Base-by-base conservation (phyloP, 30 jellyfish, hydroid and myxozoan species). In the Aurelia sp. region DNA sequence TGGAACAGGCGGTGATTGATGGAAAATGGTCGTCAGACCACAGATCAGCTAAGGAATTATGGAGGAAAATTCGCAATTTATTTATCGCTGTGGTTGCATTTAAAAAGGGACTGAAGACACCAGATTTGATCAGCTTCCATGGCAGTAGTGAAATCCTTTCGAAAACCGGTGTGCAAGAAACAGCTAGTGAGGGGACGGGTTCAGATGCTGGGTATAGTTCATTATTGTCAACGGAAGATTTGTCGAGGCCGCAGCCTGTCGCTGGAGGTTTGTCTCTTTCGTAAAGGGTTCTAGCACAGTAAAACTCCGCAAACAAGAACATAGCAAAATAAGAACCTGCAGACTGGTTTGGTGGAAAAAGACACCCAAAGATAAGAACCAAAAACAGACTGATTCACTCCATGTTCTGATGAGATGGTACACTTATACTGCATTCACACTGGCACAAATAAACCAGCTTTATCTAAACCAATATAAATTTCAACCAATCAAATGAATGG, bases 201-300 rank as follows among this genome's bases (percentile, higher is more conserved):
- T 88, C 98, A 5, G 98, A 93, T 80, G 96, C 96, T 71, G 97
- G 97, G 9, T 88, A 93, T 78, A 83, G 96, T 76, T 82, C 96
- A 4, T 23, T 92, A 90, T 60, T 92, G 86, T 92, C 98, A 23
- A 81, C 94, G 23, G 98, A 92, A 47, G 98, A 86, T 52, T 61
- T 87, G 75, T 71, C 95, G 1, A 78, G 97, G 59, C 78, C 90
- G 55, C 98, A 93, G 57, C 98, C 98, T 5, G 87, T 87, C 17
- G 96, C 97, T 27, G 89, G 92, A 47, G 91, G 91, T 66, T 20
- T 21, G 22, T 33, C n/a, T 81, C 27, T 9, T 35, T 33, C 2
- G 33, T 27, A 27, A 27, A 27, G 33, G 33, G 33, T 27, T 27
- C 2, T 2, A 27, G 33, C 2, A 27, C 33, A 27, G 33, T 27